Percentiles rank a stretch among this genome's conserved stretches.
Evolutionary conservation across 1,140 invertebrate genomes (phyloP).

Genomic region (Drosophila tropicalis): DNA sequence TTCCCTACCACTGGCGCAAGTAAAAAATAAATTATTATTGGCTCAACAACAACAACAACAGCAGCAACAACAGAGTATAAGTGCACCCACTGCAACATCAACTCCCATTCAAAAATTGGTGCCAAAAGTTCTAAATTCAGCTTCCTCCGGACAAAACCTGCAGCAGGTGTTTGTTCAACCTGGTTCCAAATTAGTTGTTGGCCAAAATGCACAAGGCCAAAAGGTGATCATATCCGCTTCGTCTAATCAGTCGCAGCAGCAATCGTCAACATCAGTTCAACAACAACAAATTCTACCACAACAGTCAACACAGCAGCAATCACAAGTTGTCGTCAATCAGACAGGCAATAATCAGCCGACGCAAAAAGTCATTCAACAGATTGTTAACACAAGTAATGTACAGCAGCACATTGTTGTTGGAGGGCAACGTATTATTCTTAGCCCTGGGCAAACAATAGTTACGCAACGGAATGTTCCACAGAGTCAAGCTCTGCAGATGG

Average conservation of each 20-base stretch:
- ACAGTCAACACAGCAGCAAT: constrained; percentile 56
- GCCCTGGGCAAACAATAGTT: constrained; percentile 80
- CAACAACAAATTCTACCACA: constrained; percentile 65
- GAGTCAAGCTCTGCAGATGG: constrained; percentile 72
- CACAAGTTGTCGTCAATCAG: constrained; percentile 65
- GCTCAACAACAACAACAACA: constrained; percentile 49
- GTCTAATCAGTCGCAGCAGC: constrained; percentile 51
- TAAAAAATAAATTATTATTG: constrained; percentile 65
- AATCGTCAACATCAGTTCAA: constrained; percentile 42
- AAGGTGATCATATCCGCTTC: constrained; percentile 74
- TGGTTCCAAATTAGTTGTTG: constrained; percentile 72
- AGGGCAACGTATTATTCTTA: constrained; percentile 77
- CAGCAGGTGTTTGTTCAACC: constrained; percentile 77
- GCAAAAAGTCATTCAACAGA: constrained; percentile 81
- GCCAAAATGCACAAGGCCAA: constrained; percentile 78
- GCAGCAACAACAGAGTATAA: constrained; percentile 20
- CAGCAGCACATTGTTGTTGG: constrained; percentile 82
- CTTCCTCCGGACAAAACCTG: constrained; percentile 46
- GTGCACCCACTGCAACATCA: constrained; percentile 11
- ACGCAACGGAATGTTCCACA: constrained; percentile 74
- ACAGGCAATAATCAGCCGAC: constrained; percentile 52
- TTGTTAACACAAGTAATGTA: constrained; percentile 81
- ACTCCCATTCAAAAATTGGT: constrained; percentile 64
- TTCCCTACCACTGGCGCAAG: constrained; percentile 64
- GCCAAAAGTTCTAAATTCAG: constrained; percentile 38